Percentiles rank a stretch among this genome's conserved stretches.
phyloP scores from a whole-genome alignment of 2,888 invertebrate species.

The Caenorhabditis panamensis region DNA sequence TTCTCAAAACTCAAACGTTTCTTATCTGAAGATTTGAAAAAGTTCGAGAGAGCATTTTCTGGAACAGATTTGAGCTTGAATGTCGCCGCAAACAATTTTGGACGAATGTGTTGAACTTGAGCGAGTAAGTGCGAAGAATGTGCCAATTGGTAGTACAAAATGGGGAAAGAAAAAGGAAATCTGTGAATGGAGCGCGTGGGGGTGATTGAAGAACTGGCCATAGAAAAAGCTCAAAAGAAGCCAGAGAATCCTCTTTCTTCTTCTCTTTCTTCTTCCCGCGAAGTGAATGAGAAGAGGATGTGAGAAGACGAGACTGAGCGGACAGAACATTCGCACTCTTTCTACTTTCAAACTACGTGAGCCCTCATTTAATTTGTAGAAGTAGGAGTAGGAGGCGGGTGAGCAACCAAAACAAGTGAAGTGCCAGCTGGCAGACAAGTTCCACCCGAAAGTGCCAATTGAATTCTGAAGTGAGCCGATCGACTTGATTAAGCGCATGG shows the following conservation, averaged over 20 bases:
- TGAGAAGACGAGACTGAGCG: constrained; percentile 36
- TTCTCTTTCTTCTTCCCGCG: constrained; percentile 48
- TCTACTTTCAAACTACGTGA: constrained; percentile 38
- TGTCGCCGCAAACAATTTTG: too few species aligned
- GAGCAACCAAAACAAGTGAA: constrained; percentile 16
- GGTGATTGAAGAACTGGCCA: constrained; percentile 56
- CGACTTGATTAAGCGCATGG: constrained; percentile 30
- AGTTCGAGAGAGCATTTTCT: too few species aligned
- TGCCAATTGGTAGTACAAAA: constrained; percentile 21
- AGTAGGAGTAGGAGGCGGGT: constrained; percentile 5
- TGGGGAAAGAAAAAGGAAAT: not conserved
- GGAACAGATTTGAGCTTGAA: too few species aligned
- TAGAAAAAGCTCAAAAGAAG: constrained; percentile 58
- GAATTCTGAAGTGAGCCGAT: constrained; percentile 35
- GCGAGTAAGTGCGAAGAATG: not conserved
- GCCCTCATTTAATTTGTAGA: constrained; percentile 52
- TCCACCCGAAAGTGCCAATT: constrained; percentile 29
- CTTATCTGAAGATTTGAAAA: too few species aligned
- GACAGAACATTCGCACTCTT: constrained; percentile 58
- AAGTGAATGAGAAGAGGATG: constrained; percentile 53
- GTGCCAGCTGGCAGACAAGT: constrained; percentile 30
- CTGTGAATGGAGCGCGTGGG: constrained; percentile 17
- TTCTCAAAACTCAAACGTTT: too few species aligned
- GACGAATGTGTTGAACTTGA: not conserved
- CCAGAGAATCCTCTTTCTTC: constrained; percentile 46